These are phyloP conservation scores for Axis porcinus DNA, from an alignment of 2,113 vertebrate genomes.

Conservation along the genomic window DNA sequence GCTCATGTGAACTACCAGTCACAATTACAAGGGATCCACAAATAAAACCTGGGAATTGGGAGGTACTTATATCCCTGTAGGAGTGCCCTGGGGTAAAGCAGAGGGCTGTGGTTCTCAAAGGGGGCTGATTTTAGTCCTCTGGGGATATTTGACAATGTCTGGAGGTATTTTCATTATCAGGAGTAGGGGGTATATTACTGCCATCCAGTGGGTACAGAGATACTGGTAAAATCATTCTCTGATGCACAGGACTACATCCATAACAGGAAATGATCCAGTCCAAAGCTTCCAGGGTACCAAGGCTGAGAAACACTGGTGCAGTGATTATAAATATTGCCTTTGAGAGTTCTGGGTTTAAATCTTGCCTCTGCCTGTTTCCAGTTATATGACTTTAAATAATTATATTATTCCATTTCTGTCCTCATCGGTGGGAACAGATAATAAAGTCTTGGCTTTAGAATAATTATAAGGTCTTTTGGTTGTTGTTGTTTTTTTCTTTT, in stretches of 20 bases:
- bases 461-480: neutral
- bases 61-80: fast-evolving
- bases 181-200: neutral
- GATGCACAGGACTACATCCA: neutral
- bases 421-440: neutral
- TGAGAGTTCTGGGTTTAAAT: neutral
- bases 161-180: neutral
- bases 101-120: neutral
- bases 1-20: neutral
- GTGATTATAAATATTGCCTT: neutral
- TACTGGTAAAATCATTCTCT: neutral
- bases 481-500: neutral
- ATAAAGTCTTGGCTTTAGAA: neutral
- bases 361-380: neutral
- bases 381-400: neutral
- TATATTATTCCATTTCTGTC: neutral
- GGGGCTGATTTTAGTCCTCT: neutral
- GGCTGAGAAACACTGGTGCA: neutral
- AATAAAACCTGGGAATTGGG: neutral
- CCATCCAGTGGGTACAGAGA: neutral
- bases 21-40: neutral
- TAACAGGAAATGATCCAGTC: neutral
- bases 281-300: neutral
- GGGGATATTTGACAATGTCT: neutral
- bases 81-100: neutral